These are phyloP conservation scores for Lepus townsendii DNA, from an alignment of 2,797 vertebrate species.

Conservation along the genomic window DNA sequence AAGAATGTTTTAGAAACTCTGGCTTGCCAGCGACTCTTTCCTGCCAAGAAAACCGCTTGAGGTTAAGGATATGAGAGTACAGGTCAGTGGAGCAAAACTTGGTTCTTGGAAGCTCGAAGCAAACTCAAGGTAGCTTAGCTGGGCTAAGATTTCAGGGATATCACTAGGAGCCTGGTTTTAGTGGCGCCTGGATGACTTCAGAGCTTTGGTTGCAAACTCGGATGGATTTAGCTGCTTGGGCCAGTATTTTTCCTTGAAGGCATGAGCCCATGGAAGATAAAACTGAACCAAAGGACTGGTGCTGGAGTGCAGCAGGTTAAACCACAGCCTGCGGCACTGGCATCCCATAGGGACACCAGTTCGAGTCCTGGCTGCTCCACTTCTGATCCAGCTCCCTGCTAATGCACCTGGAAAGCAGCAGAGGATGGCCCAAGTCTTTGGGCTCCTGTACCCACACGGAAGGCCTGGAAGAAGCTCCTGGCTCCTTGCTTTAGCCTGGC, in stretches of 20 bases:
- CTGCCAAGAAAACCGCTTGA: constrained; percentile 60
- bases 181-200: not conserved
- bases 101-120: constrained; percentile 13
- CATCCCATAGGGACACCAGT: no score
- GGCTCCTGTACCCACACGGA: no score
- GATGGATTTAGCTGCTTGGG: not conserved
- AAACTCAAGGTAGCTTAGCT: not conserved
- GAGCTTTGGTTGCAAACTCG: not conserved
- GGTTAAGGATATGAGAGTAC: constrained; percentile 33
- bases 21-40: constrained; percentile 5
- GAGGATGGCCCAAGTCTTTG: no score
- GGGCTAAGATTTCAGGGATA: not conserved
- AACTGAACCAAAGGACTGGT: not conserved
- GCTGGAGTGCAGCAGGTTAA: no score
- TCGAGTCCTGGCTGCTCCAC: no score
- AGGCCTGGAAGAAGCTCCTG: no score
- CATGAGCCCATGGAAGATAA: not conserved
- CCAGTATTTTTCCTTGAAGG: not conserved
- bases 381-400: no score
- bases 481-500: no score
- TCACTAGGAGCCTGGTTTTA: not conserved
- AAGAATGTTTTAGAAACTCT: constrained; percentile 68
- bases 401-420: no score
- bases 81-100: constrained; percentile 12
- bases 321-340: no score